A percentile compares a stretch with the other conserved stretches of the same genome.
Conservation (phyloP, 2,113 vertebrate species). For the Tetraodon nigroviridis region DNA sequence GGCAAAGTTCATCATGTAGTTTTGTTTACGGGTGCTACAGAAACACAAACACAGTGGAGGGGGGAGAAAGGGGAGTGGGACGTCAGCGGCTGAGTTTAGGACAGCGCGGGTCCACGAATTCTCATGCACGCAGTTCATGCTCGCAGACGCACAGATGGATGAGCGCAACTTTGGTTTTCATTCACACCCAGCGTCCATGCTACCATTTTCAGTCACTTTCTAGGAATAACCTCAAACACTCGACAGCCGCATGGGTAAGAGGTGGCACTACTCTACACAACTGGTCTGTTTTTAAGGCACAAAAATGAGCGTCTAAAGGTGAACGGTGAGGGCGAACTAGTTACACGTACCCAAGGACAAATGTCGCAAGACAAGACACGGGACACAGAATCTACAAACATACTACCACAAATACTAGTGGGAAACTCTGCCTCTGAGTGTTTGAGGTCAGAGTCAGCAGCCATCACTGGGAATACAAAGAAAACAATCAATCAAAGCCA, state of each 20-base stretch:
- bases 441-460: conserved; percentile 63
- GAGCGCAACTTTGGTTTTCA: conserved; percentile 17
- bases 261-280: conserved; percentile 37
- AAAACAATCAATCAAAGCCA: conserved; percentile 23
- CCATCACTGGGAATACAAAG: conserved; percentile 24
- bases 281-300: conserved; percentile 32
- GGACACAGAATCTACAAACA: conserved; percentile 47
- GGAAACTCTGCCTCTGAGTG: conserved; percentile 52
- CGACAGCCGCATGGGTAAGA: conserved; percentile 58
- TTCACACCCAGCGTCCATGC: conserved; percentile 56
- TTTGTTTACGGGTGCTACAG: conserved; percentile 97
- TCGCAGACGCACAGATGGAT: conserved; percentile 22
- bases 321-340: conserved; percentile 22
- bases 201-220: conserved; percentile 50
- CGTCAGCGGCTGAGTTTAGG: conserved; percentile 49
- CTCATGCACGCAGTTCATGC: conserved; percentile 45
- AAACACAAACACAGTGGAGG: conserved; percentile 37
- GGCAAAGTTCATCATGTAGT: conserved; percentile 99
- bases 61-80: conserved; percentile 33
- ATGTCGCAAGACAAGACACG: conserved; percentile 52
- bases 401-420: conserved; percentile 30
- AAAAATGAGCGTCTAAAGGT: conserved; percentile 44
- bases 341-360: conserved; percentile 35
- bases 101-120: conserved; percentile 5
- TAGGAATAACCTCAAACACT: conserved; percentile 79